Conservation (phyloP, 2,113 vertebrate species). For the Tragelaphus strepsiceros region DNA sequence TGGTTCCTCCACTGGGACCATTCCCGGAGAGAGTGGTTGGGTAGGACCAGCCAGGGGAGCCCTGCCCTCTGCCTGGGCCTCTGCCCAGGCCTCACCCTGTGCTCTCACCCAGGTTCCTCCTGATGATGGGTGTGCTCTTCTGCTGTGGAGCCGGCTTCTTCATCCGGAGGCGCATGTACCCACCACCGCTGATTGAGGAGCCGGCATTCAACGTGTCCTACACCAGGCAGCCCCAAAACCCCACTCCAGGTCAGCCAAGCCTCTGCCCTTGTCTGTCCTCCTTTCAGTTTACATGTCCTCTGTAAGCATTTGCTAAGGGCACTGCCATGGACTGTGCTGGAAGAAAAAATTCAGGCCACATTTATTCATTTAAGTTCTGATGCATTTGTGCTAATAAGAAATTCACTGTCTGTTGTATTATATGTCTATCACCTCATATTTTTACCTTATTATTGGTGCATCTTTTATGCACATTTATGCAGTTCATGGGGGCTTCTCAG, state of each 20-base stretch:
- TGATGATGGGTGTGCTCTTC: constrained; percentile 98
- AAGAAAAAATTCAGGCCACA: not conserved
- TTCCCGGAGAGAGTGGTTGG: fast-evolving
- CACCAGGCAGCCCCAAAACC: constrained; percentile 88
- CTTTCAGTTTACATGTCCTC: not conserved
- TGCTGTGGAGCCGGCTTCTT: constrained; percentile 97
- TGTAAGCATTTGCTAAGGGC: not conserved
- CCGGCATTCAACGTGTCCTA: constrained; percentile 96
- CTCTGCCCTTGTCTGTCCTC: not conserved
- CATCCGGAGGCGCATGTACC: constrained; percentile 94
- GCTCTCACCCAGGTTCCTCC: constrained; percentile 86
- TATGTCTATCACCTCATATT: not conserved
- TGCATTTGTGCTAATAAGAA: not conserved
- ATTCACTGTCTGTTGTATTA: not conserved
- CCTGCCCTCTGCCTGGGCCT: not conserved
- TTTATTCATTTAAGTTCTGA: not conserved
- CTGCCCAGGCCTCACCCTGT: not conserved
- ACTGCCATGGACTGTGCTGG: fast-evolving
- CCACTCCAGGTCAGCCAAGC: constrained; percentile 85
- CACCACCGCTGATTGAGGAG: constrained; percentile 91
- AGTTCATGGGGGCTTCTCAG: not conserved
- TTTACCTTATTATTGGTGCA: not conserved
- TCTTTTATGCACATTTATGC: fast-evolving
- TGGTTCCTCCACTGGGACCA: not conserved
- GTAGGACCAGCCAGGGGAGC: not conserved